Percentiles rank a stretch among this genome's conserved stretches.
phyloP scores from a whole-genome alignment of 2,888 invertebrate species.

The Neoitamus cyanurus region DNA sequence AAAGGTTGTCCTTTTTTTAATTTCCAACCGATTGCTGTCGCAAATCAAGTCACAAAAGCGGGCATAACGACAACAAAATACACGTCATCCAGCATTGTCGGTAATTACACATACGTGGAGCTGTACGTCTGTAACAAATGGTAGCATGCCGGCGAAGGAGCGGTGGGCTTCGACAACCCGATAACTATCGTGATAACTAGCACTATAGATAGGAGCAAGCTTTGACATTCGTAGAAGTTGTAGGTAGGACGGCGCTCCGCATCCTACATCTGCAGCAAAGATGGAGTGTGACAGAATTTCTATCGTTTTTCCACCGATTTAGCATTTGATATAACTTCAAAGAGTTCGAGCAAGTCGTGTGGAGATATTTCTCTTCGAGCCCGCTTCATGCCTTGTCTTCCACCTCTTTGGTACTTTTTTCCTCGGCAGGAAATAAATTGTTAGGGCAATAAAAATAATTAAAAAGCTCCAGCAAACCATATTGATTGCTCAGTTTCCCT shows the following conservation, averaged over 20 bases:
- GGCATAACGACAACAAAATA: constrained; percentile 30
- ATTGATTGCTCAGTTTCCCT: constrained; percentile 9
- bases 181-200: constrained; percentile 16
- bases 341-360: constrained; percentile 21
- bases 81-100: constrained; percentile 20
- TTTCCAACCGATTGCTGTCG: constrained; percentile 15
- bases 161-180: background rate
- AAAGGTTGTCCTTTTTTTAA: background rate
- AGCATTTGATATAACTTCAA: constrained; percentile 38
- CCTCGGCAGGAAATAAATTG: constrained; percentile 1
- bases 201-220: constrained; percentile 12
- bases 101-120: constrained; percentile 22
- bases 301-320: constrained; percentile 35
- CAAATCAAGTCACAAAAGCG: constrained; percentile 33
- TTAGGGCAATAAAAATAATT: constrained; percentile 31
- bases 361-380: constrained; percentile 1
- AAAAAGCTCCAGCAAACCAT: background rate
- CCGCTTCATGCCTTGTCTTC: background rate
- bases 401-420: background rate
- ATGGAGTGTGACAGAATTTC: constrained; percentile 17
- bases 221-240: background rate
- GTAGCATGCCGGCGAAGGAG: background rate
- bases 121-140: constrained; percentile 1
- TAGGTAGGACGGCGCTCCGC: background rate
- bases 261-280: background rate